These are phyloP conservation scores for Caenorhabditis sp. DNA, from an alignment of 2,888 invertebrate species.

Conservation along the genomic window DNA sequence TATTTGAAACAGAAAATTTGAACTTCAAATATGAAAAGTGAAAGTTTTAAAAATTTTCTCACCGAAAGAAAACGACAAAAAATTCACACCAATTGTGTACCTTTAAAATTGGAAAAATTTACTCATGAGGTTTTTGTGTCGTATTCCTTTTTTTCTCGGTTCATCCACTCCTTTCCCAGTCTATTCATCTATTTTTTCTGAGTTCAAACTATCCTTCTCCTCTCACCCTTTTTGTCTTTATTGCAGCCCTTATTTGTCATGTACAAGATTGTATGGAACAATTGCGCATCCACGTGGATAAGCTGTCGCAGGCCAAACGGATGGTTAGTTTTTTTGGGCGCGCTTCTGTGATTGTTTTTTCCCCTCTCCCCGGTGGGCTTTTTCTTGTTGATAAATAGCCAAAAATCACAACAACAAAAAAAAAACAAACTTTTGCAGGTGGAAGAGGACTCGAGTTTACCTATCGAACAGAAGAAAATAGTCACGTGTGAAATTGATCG, in stretches of 20 bases:
- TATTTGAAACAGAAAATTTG: too few relatives aligned
- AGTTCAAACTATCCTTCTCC: background rate
- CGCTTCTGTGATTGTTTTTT: background rate
- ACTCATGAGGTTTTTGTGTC: too few relatives aligned
- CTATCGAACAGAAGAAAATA: conserved; percentile 43
- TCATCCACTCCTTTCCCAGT: background rate
- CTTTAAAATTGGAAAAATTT: too few relatives aligned
- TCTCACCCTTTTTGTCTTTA: background rate
- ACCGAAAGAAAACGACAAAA: too few relatives aligned
- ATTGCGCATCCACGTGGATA: conserved; percentile 48
- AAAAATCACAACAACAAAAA: background rate
- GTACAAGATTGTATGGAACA: conserved; percentile 56
- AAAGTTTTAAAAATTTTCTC: too few relatives aligned
- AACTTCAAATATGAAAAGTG: too few relatives aligned
- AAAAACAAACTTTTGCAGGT: conserved; percentile 18
- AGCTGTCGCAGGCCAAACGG: conserved; percentile 54
- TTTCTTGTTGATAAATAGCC: background rate
- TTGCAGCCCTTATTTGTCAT: conserved; percentile 56
- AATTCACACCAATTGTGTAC: too few relatives aligned
- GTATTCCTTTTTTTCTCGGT: too few relatives aligned
- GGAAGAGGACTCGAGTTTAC: conserved; percentile 38
- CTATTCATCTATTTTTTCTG: background rate
- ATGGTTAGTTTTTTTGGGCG: conserved; percentile 34
- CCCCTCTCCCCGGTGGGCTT: background rate
- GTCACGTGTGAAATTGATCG: conserved; percentile 42